Conservation (phyloP, 1,140 invertebrate genomes). For the Dermatophagoides farinae region DNA sequence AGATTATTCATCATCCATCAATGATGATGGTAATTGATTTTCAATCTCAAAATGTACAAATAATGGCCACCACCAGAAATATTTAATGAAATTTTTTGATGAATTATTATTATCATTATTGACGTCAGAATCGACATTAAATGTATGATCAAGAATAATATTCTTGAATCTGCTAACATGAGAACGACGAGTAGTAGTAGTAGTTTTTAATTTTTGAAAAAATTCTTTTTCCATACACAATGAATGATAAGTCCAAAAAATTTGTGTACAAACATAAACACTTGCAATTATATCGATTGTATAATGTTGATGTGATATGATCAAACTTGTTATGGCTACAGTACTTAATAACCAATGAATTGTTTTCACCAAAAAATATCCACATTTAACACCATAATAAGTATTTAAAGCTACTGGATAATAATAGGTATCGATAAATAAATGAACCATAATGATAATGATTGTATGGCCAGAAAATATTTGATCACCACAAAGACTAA, state of each 20-base stretch:
- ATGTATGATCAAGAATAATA: not conserved
- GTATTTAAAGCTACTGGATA: not conserved
- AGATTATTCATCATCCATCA: no score
- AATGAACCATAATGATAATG: constrained; percentile 38
- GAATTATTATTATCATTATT: no score
- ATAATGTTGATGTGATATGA: constrained; percentile 70
- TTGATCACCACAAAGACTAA: constrained; percentile 67
- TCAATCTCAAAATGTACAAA: constrained; percentile 53
- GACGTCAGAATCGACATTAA: not conserved
- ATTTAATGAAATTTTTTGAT: constrained; percentile 45
- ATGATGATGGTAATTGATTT: no score
- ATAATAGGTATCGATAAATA: constrained; percentile 6
- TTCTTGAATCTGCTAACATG: not conserved
- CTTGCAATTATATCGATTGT: constrained; percentile 73
- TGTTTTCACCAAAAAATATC: constrained; percentile 40
- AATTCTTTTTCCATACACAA: constrained; percentile 8
- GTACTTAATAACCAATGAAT: constrained; percentile 40
- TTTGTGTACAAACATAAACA: constrained; percentile 65
- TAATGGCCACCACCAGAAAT: constrained; percentile 60
- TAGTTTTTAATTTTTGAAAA: not conserved
- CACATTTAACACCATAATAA: not conserved
- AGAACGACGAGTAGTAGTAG: not conserved
- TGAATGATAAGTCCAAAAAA: constrained; percentile 75
- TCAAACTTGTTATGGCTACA: constrained; percentile 50
- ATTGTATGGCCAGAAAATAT: constrained; percentile 78